Conservation (phyloP, 2,888 invertebrate genomes). For the Lysandra coridon region DNA sequence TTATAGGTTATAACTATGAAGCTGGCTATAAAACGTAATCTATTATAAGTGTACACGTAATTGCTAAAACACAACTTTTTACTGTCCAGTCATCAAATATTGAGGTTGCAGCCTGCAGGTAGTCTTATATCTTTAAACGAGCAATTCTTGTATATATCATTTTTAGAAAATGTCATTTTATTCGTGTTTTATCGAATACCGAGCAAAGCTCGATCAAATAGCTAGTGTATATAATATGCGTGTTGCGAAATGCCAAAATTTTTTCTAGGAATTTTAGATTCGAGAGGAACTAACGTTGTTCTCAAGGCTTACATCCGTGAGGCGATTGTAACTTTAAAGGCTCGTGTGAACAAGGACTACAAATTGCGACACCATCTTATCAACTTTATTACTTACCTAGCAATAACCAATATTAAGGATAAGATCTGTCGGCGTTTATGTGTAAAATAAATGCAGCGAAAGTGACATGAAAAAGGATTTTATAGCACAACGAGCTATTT, state of each 20-base stretch:
- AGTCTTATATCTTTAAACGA: too few relatives aligned
- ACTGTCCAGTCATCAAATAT: not conserved
- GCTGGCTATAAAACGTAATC: not conserved
- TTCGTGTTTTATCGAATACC: too few relatives aligned
- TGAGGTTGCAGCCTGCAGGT: not conserved
- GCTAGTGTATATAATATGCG: not conserved
- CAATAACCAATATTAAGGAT: too few relatives aligned
- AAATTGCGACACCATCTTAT: not conserved
- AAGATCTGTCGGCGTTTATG: too few relatives aligned
- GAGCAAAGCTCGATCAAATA: too few relatives aligned
- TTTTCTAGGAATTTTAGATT: not conserved
- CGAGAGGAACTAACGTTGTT: not conserved
- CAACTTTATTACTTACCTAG: too few relatives aligned
- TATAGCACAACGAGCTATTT: too few relatives aligned
- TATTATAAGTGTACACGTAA: not conserved
- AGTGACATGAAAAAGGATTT: too few relatives aligned
- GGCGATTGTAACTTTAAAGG: not conserved
- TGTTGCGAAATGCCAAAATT: not conserved
- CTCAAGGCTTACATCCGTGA: constrained; percentile 7
- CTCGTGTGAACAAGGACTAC: not conserved
- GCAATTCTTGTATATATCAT: too few relatives aligned
- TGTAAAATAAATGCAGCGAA: too few relatives aligned
- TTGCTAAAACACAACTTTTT: not conserved
- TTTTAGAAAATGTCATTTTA: too few relatives aligned
- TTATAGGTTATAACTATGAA: not conserved